Conservation (phyloP, 2,113 vertebrate genomes). For the Heteronetta atricapilla region DNA sequence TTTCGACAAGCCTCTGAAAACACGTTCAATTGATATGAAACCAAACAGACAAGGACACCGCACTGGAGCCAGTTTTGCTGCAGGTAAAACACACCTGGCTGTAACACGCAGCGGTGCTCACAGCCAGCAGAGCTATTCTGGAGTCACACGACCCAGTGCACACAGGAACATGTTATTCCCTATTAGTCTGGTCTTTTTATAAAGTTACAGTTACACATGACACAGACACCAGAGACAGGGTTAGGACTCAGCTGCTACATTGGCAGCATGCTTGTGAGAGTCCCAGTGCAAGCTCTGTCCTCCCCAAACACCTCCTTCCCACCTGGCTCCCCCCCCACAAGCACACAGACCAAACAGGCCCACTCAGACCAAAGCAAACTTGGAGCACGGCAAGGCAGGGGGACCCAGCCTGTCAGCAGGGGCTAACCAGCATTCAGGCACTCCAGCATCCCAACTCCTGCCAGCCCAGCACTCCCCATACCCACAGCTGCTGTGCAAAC, state of each 20-base stretch:
- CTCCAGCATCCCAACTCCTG: not conserved
- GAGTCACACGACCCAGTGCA: not conserved
- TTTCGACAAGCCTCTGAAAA: not conserved
- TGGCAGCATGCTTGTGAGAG: not conserved
- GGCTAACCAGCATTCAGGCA: not conserved
- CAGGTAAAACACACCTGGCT: not conserved
- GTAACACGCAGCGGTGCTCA: not conserved
- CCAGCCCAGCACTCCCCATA: not conserved
- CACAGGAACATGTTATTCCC: not conserved
- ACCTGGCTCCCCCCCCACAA: not conserved
- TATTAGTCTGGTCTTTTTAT: not conserved
- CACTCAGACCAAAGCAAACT: not conserved
- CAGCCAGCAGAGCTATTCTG: not conserved
- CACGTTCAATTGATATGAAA: not conserved
- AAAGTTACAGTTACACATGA: not conserved
- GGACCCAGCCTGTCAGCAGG: not conserved
- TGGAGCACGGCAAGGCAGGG: not conserved
- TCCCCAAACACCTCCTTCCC: not conserved
- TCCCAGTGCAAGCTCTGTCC: not conserved
- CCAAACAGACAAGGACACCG: not conserved
- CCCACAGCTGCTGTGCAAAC: not conserved
- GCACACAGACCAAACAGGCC: not conserved
- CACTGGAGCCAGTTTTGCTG: not conserved
- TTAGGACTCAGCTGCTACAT: rapidly evolving
- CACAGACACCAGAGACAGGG: no score